Percentiles rank a stretch among this genome's conserved stretches.
These are phyloP conservation scores for Leucoraja ocellata DNA, from an alignment of 2,797 vertebrate species.

Conservation along the genomic window DNA sequence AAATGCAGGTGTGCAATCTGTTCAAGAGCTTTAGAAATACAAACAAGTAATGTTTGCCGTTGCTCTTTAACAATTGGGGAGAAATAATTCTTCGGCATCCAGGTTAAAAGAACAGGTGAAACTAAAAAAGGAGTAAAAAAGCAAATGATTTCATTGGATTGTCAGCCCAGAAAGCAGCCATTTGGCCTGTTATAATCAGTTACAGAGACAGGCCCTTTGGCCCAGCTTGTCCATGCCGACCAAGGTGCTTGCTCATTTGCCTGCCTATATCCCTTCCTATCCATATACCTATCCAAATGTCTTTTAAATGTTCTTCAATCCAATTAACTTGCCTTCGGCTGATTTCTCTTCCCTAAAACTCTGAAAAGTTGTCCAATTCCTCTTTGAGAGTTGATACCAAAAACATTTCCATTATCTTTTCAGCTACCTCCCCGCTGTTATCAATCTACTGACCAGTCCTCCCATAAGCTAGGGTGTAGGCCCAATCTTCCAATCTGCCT, in stretches of 20 bases:
- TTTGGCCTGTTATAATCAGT: neutral
- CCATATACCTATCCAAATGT: no score
- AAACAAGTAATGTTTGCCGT: neutral
- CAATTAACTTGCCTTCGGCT: no score
- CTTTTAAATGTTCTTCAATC: no score
- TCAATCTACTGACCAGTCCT: no score
- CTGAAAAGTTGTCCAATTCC: neutral
- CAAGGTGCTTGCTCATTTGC: no score
- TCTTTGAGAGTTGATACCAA: neutral
- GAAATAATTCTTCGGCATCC: neutral
- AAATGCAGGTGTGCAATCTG: neutral
- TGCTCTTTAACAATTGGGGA: neutral
- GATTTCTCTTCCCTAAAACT: neutral
- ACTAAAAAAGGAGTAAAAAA: neutral
- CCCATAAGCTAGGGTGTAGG: no score
- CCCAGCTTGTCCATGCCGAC: no score
- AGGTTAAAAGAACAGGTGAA: neutral
- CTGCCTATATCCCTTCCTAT: no score
- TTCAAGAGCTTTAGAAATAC: conserved; percentile 11
- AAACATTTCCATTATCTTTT: neutral
- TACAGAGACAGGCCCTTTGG: no score
- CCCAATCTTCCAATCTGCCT: no score
- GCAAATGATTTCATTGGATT: neutral
- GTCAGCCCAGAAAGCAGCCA: neutral
- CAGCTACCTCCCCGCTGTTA: neutral